Evolutionary conservation across 2,113 vertebrate species (phyloP).

Genomic region (Nannobrachium achirus): DNA sequence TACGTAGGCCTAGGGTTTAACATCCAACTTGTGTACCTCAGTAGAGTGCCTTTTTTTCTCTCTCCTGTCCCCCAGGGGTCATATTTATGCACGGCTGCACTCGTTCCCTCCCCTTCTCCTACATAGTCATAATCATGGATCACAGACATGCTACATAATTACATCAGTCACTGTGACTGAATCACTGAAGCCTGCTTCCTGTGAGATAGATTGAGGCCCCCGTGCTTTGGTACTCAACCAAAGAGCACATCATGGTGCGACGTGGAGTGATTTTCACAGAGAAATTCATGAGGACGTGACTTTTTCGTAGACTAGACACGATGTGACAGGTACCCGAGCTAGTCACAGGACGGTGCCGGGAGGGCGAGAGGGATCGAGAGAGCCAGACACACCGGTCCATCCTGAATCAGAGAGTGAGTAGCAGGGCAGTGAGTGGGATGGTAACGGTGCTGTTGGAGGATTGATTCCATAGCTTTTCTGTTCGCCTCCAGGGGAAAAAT

Average conservation of each 20-base stretch:
- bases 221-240: not conserved
- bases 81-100: not conserved
- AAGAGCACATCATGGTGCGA: not conserved
- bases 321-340: constrained; percentile 4
- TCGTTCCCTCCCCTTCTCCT: not conserved
- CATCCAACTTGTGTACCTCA: not conserved
- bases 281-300: constrained; percentile 3
- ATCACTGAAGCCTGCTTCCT: not conserved
- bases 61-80: not conserved
- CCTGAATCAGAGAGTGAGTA: not conserved
- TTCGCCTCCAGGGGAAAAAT: not conserved
- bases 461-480: not conserved
- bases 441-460: not conserved
- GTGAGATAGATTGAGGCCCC: not conserved
- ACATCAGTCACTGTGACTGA: constrained; percentile 1
- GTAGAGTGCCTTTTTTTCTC: not conserved
- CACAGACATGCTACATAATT: not conserved
- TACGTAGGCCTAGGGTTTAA: no score
- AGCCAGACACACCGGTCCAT: no score
- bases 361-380: not conserved
- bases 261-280: not conserved
- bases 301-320: not conserved
- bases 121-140: constrained; percentile 1
- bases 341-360: not conserved
- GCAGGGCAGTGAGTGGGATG: not conserved